phyloP scores from a whole-genome alignment of 1,140 invertebrate genomes.

The Drosophila pruinosa region DNA sequence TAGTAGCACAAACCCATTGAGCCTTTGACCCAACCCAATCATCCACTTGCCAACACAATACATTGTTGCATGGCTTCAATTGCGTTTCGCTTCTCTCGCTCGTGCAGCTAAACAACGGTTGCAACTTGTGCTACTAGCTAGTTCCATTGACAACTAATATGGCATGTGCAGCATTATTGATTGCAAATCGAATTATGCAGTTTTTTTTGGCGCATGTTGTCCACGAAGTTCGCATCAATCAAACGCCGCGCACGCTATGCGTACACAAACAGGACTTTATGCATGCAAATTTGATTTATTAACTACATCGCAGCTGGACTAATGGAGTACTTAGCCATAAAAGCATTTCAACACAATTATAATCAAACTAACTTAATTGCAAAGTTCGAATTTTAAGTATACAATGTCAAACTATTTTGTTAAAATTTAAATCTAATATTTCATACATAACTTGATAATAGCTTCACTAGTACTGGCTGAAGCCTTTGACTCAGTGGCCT shows the following conservation, averaged over 20 bases:
- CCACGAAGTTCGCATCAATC: slow-evolving; percentile 47
- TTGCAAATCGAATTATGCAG: slow-evolving; percentile 69
- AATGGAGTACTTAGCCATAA: slow-evolving; percentile 34
- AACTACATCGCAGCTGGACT: slow-evolving; percentile 2
- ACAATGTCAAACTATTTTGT: no score
- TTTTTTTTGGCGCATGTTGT: slow-evolving; percentile 32
- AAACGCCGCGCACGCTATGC: slow-evolving; percentile 16
- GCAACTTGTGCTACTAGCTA: slow-evolving; percentile 7
- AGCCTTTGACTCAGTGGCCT: no score
- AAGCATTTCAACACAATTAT: slow-evolving; percentile 65
- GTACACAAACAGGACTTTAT: slow-evolving; percentile 9
- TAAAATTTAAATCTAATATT: no score
- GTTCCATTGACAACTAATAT: slow-evolving; percentile 3
- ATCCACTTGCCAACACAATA: slow-evolving; percentile 12
- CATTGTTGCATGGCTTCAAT: slow-evolving; percentile 10
- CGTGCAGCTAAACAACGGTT: background rate
- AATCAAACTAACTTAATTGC: background rate
- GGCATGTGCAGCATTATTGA: slow-evolving; percentile 50
- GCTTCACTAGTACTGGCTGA: no score
- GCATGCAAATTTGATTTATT: slow-evolving; percentile 58
- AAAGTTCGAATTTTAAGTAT: background rate
- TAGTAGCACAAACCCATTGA: slow-evolving; percentile 60
- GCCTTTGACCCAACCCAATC: slow-evolving; percentile 30
- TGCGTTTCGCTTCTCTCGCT: background rate
- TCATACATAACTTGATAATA: no score